Conservation (phyloP, 2,797 vertebrate genomes). For the Poeciliopsis presidionis region DNA sequence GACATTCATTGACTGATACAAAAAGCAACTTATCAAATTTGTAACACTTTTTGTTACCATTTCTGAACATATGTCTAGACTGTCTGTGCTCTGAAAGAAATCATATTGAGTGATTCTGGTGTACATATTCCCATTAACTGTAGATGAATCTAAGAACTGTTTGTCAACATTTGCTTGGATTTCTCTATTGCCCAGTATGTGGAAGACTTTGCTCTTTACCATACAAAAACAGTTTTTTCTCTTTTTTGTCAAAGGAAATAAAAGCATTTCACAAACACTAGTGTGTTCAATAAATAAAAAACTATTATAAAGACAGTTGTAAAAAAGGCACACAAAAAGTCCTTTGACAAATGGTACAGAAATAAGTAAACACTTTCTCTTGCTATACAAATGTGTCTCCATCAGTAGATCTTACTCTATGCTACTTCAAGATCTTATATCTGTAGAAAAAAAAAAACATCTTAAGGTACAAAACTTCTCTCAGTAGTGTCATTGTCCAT, state of each 20-base stretch:
- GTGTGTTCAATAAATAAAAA: conserved; percentile 87
- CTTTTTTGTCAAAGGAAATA: conserved; percentile 69
- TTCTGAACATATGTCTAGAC: conserved; percentile 24
- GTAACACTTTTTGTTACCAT: conserved; percentile 23
- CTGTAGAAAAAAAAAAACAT: conserved; percentile 72
- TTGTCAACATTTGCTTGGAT: conserved; percentile 75
- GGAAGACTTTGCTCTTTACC: conserved; percentile 91
- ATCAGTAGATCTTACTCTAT: conserved; percentile 85
- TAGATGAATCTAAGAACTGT: conserved; percentile 68
- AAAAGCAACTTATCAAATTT: conserved; percentile 41
- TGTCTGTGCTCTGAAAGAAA: conserved; percentile 50
- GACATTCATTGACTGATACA: conserved; percentile 43
- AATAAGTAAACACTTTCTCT: conserved; percentile 90
- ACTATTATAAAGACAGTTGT: conserved; percentile 94
- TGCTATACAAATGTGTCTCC: conserved; percentile 86
- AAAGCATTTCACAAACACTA: conserved; percentile 83
- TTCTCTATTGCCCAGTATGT: conserved; percentile 91
- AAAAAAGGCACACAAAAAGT: conserved; percentile 99
- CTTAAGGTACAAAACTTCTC: conserved; percentile 88
- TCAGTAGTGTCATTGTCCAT: conserved; percentile 87
- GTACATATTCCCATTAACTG: conserved; percentile 51
- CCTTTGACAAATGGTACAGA: conserved; percentile 92
- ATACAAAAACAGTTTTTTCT: conserved; percentile 82
- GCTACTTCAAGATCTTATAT: conserved; percentile 82
- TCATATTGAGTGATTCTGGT: conserved; percentile 37